A percentile compares a stretch with the other conserved stretches of the same genome.
These are phyloP conservation scores for Drosophila insularis DNA, from an alignment of 1,140 invertebrate genomes.

Conservation along the genomic window DNA sequence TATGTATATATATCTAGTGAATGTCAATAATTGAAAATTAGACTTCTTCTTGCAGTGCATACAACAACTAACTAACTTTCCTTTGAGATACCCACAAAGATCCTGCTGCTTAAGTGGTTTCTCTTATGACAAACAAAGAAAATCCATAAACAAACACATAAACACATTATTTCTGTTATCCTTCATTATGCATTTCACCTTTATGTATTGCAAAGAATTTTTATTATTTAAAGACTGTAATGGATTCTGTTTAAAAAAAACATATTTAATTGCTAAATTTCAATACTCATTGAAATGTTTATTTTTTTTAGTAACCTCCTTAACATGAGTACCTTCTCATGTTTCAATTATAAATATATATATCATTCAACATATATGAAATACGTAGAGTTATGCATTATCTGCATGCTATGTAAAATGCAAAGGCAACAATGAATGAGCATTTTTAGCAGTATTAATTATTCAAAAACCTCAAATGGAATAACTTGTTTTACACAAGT, in stretches of 20 bases:
- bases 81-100: too few relatives aligned
- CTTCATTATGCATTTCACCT: too few relatives aligned
- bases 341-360: slow-evolving; percentile 4
- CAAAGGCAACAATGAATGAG: slow-evolving; percentile 53
- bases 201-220: too few relatives aligned
- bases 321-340: background rate
- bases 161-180: background rate
- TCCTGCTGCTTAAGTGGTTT: too few relatives aligned
- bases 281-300: background rate
- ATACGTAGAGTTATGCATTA: slow-evolving; percentile 9
- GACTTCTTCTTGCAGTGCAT: too few relatives aligned
- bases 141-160: background rate
- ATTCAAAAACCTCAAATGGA: slow-evolving; percentile 76
- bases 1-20: too few relatives aligned
- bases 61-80: too few relatives aligned
- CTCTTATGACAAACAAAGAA: background rate
- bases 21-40: too few relatives aligned
- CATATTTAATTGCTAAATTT: background rate
- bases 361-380: background rate
- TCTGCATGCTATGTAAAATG: slow-evolving; percentile 29
- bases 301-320: background rate
- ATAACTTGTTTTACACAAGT: slow-evolving; percentile 74
- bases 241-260: background rate
- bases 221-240: too few relatives aligned
- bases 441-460: slow-evolving; percentile 75